Conservation (phyloP, 2,113 vertebrate genomes). For the Archocentrus centrarchus region DNA sequence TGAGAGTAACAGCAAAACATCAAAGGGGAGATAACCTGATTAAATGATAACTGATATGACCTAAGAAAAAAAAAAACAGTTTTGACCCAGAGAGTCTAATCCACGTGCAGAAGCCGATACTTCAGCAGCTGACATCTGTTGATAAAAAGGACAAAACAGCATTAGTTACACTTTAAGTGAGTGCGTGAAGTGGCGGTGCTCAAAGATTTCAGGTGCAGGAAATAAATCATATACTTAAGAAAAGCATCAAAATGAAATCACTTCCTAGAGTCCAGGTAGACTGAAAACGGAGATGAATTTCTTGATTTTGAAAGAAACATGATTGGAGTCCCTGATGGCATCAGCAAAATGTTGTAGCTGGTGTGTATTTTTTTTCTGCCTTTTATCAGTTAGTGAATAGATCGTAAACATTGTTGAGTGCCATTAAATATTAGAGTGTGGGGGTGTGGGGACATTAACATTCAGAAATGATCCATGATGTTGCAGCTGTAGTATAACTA, state of each 20-base stretch:
- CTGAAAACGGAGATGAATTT: background rate
- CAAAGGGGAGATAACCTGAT: background rate
- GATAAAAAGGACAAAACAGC: constrained; percentile 3
- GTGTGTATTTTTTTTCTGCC: background rate
- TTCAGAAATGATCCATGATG: background rate
- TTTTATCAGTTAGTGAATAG: constrained; percentile 11
- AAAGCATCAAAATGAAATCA: constrained; percentile 5
- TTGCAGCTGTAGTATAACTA: background rate
- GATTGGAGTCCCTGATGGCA: background rate
- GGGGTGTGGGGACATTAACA: background rate
- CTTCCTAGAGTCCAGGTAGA: background rate
- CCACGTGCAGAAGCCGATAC: background rate
- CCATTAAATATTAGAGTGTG: background rate
- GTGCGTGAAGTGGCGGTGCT: background rate
- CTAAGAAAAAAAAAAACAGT: background rate
- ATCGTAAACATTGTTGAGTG: background rate
- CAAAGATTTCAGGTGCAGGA: background rate
- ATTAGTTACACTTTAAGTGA: constrained; percentile 8
- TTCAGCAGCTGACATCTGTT: background rate
- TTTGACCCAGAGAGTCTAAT: background rate
- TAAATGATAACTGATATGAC: background rate
- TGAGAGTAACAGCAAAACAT: background rate
- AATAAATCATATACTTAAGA: constrained; percentile 4
- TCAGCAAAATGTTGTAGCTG: background rate
- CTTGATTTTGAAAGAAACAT: background rate